These are phyloP conservation scores for Euclidia mi DNA, from an alignment of 2,888 invertebrate genomes.

Conservation along the genomic window DNA sequence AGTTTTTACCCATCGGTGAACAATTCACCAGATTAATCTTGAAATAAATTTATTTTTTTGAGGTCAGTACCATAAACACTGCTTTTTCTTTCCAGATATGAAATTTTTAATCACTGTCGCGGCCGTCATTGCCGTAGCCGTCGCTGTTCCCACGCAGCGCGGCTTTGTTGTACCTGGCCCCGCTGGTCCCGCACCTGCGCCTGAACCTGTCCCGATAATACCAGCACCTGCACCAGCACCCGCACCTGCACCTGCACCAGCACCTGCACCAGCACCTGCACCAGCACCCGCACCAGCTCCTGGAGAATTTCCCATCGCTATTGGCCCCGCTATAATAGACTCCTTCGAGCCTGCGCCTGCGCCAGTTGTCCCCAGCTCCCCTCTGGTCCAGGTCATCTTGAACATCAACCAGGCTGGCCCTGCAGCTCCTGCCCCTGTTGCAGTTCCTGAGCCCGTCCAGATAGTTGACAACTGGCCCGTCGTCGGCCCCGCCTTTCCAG, in stretches of 20 bases:
- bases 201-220: slow-evolving; percentile 32
- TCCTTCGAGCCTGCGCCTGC: slow-evolving; percentile 20
- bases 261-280: slow-evolving; percentile 17
- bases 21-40: too few species aligned
- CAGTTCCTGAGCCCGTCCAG: slow-evolving; percentile 16
- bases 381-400: slow-evolving; percentile 65
- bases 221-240: slow-evolving; percentile 21
- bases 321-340: slow-evolving; percentile 10
- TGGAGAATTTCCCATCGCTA: slow-evolving; percentile 8
- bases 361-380: slow-evolving; percentile 32
- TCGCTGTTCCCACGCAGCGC: slow-evolving; percentile 25
- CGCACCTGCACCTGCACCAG: slow-evolving; percentile 3
- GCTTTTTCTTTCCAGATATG: slow-evolving; percentile 26
- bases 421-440: slow-evolving; percentile 21
- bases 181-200: slow-evolving; percentile 26
- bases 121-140: slow-evolving; percentile 44
- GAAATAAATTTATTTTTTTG: too few species aligned
- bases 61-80: too few species aligned
- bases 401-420: slow-evolving; percentile 57
- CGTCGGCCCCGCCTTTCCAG: slow-evolving; percentile 16
- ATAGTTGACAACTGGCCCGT: slow-evolving; percentile 27
- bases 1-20: too few species aligned
- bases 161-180: slow-evolving; percentile 33
- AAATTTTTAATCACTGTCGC: slow-evolving; percentile 43
- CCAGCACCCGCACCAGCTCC: too few species aligned